A percentile compares a stretch with the other conserved stretches of the same genome.
These are phyloP conservation scores for Numenius phaeopus DNA, from an alignment of 2,797 vertebrate genomes.

Conservation along the genomic window DNA sequence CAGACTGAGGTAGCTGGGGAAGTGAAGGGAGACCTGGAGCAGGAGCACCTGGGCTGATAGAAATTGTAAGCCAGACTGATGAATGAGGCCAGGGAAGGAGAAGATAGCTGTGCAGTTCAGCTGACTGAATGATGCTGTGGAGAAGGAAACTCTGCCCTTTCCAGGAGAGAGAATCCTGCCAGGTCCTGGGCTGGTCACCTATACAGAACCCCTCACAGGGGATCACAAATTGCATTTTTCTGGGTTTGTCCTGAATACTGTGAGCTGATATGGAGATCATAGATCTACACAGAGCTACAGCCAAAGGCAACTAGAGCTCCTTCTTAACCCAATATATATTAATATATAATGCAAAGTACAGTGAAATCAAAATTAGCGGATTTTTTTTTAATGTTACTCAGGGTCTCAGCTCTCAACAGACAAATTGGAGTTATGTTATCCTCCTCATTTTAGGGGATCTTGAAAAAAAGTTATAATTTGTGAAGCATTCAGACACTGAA, in stretches of 20 bases:
- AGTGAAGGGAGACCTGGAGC: not conserved
- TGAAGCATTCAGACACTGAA: not conserved
- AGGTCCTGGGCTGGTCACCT: fast-evolving
- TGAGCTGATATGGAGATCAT: not conserved
- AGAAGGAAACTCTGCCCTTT: not conserved
- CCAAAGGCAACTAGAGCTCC: not conserved
- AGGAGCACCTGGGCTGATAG: not conserved
- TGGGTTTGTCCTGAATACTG: not conserved
- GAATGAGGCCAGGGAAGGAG: not conserved
- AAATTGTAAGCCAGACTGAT: not conserved
- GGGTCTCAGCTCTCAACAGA: not conserved
- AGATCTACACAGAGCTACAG: not conserved
- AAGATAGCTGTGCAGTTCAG: not conserved
- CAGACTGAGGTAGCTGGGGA: not conserved
- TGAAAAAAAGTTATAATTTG: not conserved
- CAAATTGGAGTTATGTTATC: not conserved
- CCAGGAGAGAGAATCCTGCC: not conserved
- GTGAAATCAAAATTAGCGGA: not conserved
- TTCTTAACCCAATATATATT: not conserved
- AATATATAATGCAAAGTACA: not conserved
- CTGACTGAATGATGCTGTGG: not conserved
- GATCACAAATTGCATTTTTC: not conserved
- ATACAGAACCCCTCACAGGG: fast-evolving
- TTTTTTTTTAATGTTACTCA: not conserved
- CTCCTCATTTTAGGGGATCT: not conserved